Conservation (phyloP, 2,113 vertebrate genomes). For the Cygnus buccinator region DNA sequence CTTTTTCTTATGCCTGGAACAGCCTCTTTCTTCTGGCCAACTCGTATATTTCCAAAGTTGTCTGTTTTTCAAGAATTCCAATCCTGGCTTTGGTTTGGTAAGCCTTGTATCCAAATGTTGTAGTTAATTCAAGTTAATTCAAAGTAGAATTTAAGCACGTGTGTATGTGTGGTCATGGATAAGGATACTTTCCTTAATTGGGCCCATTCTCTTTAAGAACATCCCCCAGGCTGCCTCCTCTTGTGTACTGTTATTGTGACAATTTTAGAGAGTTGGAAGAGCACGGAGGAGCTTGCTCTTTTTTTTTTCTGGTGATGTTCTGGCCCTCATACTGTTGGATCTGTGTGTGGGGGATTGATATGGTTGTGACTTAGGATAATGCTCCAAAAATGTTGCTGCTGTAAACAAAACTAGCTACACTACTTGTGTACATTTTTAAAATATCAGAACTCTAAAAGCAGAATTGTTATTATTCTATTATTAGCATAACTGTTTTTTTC, state of each 20-base stretch:
- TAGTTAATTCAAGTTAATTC: background rate
- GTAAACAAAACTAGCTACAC: background rate
- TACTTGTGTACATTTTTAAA: background rate
- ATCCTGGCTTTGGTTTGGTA: background rate
- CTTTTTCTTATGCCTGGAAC: background rate
- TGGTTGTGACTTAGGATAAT: background rate
- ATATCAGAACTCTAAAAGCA: background rate
- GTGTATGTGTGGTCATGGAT: background rate
- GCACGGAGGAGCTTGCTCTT: background rate
- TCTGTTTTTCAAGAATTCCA: background rate
- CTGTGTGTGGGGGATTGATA: background rate
- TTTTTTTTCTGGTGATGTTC: background rate
- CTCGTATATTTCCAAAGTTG: background rate
- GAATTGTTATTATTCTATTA: slow-evolving; percentile 17
- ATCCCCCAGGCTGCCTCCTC: too few species aligned
- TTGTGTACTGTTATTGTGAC: background rate
- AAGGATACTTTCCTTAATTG: background rate
- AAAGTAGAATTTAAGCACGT: background rate
- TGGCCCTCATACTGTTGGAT: background rate
- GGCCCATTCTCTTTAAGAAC: background rate
- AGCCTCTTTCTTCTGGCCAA: background rate
- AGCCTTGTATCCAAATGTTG: background rate
- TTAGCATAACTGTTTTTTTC: background rate
- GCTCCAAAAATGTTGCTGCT: background rate
- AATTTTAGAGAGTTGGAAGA: background rate